Evolutionary conservation across 2,888 invertebrate genomes (phyloP), one percentile per base, ranked within the genome.

Genomic region (Gryllus longicercus): DNA sequence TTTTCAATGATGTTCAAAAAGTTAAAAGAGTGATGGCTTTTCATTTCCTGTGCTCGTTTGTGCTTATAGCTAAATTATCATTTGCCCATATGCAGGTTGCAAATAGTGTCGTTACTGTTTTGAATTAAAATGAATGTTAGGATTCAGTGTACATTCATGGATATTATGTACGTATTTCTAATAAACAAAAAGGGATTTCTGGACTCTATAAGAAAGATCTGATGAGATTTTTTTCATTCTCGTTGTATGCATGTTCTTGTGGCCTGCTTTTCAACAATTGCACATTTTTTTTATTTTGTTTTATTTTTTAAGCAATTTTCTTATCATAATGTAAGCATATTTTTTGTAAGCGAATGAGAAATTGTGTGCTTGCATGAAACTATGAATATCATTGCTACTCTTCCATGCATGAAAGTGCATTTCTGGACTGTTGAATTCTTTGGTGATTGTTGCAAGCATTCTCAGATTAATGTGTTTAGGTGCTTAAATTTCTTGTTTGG

Each of bases 111-210:
- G 63, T 63, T 63, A 63, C 4, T 63, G 63, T 63, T 63, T 63
- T 63, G 63, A 63, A 63, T n/a, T 21, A 21, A 49, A 77, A 77
- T 50, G 77, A 25, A 77, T 21, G 21, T 77, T 77, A 38, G 49
- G 50, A 50, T 21, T 50, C 50, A 77, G 12, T 77, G 77, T 63
- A n/a, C n/a, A n/a, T 5, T 63, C 14, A 18, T 63, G 14, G n/a
- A 18, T 63, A 63, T 63, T 63, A 63, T 63, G 63, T 63, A 63
- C 16, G n/a, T 18, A 63, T 16, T 18, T 63, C n/a, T 63, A 18
- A 63, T 16, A n/a, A 49, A 49, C 49, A 77, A 50, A 51, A 77
- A 79, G 79, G 79, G 79, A 79, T 79, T 79, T 79, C 79, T 79
- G 79, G 79, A 79, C 79, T 79, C 79, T 51, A 51, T 38, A 63